phyloP scores from a whole-genome alignment of 2,888 invertebrate species.

The Stramonita haemastoma region DNA sequence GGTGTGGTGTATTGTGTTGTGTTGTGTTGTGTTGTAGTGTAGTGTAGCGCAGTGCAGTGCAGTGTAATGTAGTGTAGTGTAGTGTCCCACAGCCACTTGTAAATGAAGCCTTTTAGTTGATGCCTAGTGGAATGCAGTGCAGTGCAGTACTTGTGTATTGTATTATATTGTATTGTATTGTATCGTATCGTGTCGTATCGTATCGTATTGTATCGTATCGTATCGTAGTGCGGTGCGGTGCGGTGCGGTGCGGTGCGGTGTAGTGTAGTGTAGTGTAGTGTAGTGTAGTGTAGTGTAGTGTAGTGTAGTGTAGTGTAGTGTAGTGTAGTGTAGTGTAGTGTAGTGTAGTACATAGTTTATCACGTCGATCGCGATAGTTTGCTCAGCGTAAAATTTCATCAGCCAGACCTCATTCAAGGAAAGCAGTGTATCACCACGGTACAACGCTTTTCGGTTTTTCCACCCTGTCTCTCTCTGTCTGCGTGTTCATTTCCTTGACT shows the following conservation, averaged over 20 bases:
- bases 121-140: no score
- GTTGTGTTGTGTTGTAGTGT: background rate
- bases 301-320: background rate
- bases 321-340: background rate
- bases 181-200: background rate
- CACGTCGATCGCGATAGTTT: background rate
- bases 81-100: no score
- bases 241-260: background rate
- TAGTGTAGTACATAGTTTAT: background rate
- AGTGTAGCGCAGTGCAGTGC: background rate
- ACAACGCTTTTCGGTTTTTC: no score
- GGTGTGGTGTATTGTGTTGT: no score
- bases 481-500: no score
- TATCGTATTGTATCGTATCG: no score
- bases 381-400: no score
- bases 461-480: no score
- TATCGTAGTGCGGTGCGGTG: background rate
- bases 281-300: background rate
- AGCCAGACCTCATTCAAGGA: no score
- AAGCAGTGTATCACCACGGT: no score
- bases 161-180: background rate
- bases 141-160: background rate
- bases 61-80: background rate
- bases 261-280: no score
- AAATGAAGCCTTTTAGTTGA: no score